A percentile compares a stretch with the other conserved stretches of the same genome.
phyloP scores from a whole-genome alignment of 37 sponge, comb jelly and placozoan genomes.

The Aphrocallistes beatrix region DNA sequence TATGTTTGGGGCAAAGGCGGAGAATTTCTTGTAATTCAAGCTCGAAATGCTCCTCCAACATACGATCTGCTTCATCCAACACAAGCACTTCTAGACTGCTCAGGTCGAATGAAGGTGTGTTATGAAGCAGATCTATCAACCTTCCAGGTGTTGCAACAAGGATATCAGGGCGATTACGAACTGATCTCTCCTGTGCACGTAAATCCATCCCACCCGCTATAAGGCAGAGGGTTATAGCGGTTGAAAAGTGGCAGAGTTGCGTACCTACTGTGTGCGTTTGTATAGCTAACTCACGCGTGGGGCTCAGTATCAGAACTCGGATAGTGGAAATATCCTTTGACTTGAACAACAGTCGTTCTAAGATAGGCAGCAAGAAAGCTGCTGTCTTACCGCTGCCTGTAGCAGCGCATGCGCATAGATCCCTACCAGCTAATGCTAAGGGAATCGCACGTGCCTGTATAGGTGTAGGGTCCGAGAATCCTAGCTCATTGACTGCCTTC shows the following conservation, averaged over 20 bases:
- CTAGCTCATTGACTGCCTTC: slow-evolving; percentile 63
- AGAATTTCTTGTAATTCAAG: slow-evolving; percentile 93
- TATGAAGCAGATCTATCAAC: slow-evolving; percentile 89
- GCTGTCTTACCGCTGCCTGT: slow-evolving; percentile 99
- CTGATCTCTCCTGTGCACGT: slow-evolving; percentile 65
- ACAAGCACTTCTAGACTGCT: slow-evolving; percentile 80
- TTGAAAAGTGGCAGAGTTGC: slow-evolving; percentile 11
- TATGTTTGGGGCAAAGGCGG: slow-evolving; percentile 52
- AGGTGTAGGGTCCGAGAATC: slow-evolving; percentile 86
- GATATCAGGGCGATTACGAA: slow-evolving; percentile 79
- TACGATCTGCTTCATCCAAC: slow-evolving; percentile 95
- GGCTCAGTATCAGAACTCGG: slow-evolving; percentile 78
- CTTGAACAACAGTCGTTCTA: slow-evolving; percentile 83
- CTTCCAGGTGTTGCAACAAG: slow-evolving; percentile 92
- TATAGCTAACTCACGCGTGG: slow-evolving; percentile 93
- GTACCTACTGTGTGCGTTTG: slow-evolving; percentile 42
- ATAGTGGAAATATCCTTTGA: slow-evolving; percentile 37
- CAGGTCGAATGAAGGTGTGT: slow-evolving; percentile 90
- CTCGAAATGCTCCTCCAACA: slow-evolving; percentile 91
- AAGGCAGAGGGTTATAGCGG: not conserved
- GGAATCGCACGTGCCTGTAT: slow-evolving; percentile 88
- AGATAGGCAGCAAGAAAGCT: slow-evolving; percentile 85
- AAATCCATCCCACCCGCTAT: slow-evolving; percentile 84
- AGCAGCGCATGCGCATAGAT: slow-evolving; percentile 97
- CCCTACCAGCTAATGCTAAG: slow-evolving; percentile 94